Evolutionary conservation across 2,113 vertebrate species (phyloP), one percentile per base, ranked within the genome.

Genomic region (Fulmarus glacialis): DNA sequence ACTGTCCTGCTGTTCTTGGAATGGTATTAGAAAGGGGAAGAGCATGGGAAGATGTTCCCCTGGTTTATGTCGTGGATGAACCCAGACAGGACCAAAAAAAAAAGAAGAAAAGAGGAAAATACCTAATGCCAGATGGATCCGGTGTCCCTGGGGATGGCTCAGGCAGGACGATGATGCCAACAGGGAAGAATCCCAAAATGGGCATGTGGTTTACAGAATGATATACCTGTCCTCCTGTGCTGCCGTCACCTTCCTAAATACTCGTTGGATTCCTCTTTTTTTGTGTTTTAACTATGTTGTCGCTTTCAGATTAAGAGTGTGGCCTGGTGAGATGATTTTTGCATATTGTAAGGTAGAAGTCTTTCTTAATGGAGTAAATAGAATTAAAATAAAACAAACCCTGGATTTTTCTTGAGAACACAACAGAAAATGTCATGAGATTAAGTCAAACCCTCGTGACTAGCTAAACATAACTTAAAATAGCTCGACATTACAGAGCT

Each of bases 71-170:
- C 2, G 0, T 47, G 5, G 40, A 12, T 75, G 27, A 79, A 82
- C 67, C 32, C 56, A 63, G 45, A 48, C 17, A 63, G 14, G 30
- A 8, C 9, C 26, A 20, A 62, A 45, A 48, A 73, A 30, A 52
- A 29, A 50, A 20, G 2, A 34, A 55, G 29, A 71, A 11, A 67
- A 63, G 36, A 66, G 36, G 34, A 38, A 72, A 73, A 45, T 68
- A 38, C 0, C 12, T 36, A 55, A 10, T 40, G 43, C 27, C 6
- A 1, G 0, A 0, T 62, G 68, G 38, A 32, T 81, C 17, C 6
- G 4, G 38, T 27, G 29, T 66, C 67, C 32, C 29, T 56, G 59
- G 43, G 66, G 52, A 10, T 55, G 30, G 21, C 40, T 90, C 48
- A 42, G 40, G 36, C 55, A 78, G 29, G 47, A 4, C 40, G 60